Evolutionary conservation across 2,113 vertebrate genomes (phyloP).

Genomic region (Cyprinodon variegatus): DNA sequence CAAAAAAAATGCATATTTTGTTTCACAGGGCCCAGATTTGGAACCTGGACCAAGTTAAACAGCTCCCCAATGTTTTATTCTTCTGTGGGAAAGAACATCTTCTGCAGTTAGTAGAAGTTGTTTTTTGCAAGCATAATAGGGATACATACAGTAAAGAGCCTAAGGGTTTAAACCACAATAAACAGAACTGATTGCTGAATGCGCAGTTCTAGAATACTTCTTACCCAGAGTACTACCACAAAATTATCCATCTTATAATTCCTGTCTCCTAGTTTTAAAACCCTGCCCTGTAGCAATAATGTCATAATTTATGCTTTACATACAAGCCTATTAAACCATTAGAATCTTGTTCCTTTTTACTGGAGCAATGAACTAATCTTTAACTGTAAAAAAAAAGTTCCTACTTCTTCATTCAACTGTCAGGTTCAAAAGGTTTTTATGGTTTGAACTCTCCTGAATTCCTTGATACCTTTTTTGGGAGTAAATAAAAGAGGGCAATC

Average conservation of each 20-base stretch:
- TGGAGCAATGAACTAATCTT: too few species aligned
- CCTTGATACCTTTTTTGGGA: conserved; percentile 58
- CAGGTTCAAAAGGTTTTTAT: conserved; percentile 15
- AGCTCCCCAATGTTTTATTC: not conserved
- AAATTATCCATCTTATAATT: not conserved
- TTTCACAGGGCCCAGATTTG: not conserved
- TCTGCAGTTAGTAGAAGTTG: not conserved
- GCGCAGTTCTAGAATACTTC: not conserved
- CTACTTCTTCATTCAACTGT: not conserved
- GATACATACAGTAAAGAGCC: not conserved
- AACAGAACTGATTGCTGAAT: not conserved
- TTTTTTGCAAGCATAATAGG: not conserved
- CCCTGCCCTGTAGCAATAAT: not conserved
- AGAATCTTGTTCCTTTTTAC: not conserved
- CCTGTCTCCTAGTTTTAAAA: not conserved
- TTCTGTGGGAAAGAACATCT: not conserved
- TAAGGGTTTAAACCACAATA: not conserved
- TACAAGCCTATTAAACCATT: not conserved
- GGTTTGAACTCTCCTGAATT: conserved; percentile 5
- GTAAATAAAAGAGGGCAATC: conserved; percentile 42
- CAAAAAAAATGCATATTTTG: not conserved
- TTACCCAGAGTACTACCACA: not conserved
- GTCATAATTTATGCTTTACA: not conserved
- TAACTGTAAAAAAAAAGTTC: too few species aligned
- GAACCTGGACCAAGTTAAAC: not conserved